phyloP scores from a whole-genome alignment of 2,113 vertebrate genomes.

The Ciconia maguari region DNA sequence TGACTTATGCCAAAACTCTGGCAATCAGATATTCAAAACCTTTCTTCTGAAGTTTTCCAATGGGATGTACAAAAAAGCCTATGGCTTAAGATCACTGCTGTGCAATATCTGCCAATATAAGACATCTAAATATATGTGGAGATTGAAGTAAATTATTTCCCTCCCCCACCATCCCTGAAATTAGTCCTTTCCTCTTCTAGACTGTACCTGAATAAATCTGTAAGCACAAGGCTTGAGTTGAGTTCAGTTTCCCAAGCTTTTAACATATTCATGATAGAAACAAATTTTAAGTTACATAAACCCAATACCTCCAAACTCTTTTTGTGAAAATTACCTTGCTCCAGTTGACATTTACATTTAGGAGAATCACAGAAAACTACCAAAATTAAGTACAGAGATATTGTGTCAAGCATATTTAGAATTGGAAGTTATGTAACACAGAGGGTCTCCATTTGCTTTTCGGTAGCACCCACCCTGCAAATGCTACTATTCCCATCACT shows the following conservation, averaged over 20 bases:
- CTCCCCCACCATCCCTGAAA: neutral
- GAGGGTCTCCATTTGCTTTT: neutral
- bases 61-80: neutral
- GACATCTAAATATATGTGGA: neutral
- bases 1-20: neutral
- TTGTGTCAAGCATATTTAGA: neutral
- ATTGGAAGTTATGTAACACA: neutral
- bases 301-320: neutral
- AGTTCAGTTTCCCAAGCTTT: neutral
- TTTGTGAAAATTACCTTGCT: neutral
- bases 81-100: neutral
- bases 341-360: neutral
- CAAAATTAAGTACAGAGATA: neutral
- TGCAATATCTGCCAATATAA: neutral
- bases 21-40: neutral
- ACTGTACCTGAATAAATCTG: neutral
- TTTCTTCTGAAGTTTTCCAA: neutral
- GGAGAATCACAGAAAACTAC: neutral
- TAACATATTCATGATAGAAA: neutral
- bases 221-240: neutral
- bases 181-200: neutral
- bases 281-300: neutral
- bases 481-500: neutral
- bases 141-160: neutral
- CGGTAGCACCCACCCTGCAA: neutral